A percentile compares a stretch with the other conserved stretches of the same genome.
Conservation (phyloP, 1,140 invertebrate species). For the Leptopilina boulardi region DNA sequence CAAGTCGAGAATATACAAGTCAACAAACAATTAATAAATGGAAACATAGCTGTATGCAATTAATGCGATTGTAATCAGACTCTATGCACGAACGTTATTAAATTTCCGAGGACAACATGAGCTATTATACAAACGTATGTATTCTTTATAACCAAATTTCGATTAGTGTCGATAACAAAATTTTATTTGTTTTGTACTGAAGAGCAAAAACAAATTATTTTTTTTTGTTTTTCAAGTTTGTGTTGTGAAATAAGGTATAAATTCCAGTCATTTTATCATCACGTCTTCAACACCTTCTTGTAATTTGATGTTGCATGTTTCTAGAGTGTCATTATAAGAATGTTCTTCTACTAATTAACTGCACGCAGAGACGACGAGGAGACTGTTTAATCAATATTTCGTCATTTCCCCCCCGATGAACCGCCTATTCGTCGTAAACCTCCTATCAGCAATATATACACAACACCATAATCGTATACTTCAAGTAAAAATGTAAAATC, state of each 20-base stretch:
- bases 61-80: conserved; percentile 59
- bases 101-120: conserved; percentile 47
- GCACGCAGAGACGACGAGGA: conserved; percentile 61
- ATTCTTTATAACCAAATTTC: not conserved
- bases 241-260: conserved; percentile 39
- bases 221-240: not conserved
- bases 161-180: conserved; percentile 48
- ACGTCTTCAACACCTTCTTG: conserved; percentile 59
- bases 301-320: conserved; percentile 69
- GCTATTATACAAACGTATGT: not conserved
- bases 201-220: not conserved
- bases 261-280: conserved; percentile 55
- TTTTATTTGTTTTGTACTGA: conserved; percentile 41
- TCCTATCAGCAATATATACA: conserved; percentile 35
- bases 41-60: conserved; percentile 42
- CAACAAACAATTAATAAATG: conserved; percentile 11
- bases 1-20: not conserved
- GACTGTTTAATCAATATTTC: conserved; percentile 68
- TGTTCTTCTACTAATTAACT: conserved; percentile 62
- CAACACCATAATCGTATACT: not conserved
- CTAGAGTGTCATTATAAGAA: conserved; percentile 68
- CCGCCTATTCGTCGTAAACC: conserved; percentile 39
- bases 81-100: conserved; percentile 51
- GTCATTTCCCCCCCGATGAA: conserved; percentile 56
- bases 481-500: conserved; percentile 20